Conservation (phyloP, 2,888 invertebrate genomes). For the Clivina fossor region DNA sequence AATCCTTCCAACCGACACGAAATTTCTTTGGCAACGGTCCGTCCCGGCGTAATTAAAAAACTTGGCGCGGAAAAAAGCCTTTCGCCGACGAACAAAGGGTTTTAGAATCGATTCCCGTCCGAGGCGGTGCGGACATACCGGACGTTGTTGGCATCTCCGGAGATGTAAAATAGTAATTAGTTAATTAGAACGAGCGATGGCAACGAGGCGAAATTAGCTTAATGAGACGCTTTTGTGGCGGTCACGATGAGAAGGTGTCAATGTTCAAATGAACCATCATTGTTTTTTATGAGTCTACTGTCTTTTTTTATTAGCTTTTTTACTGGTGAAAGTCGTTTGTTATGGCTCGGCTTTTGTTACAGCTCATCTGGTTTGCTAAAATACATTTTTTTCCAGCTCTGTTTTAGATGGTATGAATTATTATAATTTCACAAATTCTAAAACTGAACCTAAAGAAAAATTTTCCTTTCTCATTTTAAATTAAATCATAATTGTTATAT, state of each 20-base stretch:
- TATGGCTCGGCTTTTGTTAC: no score
- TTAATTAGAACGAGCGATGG: slow-evolving; percentile 48
- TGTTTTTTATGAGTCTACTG: slow-evolving; percentile 25
- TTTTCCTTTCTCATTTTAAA: no score
- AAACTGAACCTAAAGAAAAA: no score
- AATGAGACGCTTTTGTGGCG: slow-evolving; percentile 46
- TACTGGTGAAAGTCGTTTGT: no score
- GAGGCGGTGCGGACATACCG: not conserved
- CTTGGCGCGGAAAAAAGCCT: not conserved
- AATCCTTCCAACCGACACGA: no score
- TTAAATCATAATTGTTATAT: no score
- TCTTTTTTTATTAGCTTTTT: no score
- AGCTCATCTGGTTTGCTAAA: no score
- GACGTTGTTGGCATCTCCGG: slow-evolving; percentile 38
- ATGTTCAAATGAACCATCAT: slow-evolving; percentile 31
- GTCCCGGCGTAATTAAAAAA: slow-evolving; percentile 11
- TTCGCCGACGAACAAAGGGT: not conserved
- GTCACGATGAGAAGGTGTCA: slow-evolving; percentile 25
- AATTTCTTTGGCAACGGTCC: no score
- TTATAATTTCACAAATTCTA: no score
- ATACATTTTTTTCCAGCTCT: no score
- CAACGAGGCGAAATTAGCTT: slow-evolving; percentile 48
- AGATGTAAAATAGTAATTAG: slow-evolving; percentile 50
- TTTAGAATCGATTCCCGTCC: slow-evolving; percentile 7
- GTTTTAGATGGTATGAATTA: no score